phyloP scores from a whole-genome alignment of 2,113 vertebrate species.

The Boleophthalmus pectinirostris region DNA sequence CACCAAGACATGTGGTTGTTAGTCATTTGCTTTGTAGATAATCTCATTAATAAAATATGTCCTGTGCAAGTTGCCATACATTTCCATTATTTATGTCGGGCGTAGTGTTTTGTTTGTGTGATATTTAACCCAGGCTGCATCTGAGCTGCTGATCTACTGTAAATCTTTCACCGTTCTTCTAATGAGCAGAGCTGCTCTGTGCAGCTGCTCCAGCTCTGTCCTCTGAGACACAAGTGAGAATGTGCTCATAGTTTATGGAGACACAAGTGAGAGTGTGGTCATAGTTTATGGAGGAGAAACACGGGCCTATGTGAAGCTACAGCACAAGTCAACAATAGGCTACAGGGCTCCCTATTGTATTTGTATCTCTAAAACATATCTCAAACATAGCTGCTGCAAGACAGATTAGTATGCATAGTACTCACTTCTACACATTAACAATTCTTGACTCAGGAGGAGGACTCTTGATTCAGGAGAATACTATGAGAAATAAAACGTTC shows the following conservation, averaged over 20 bases:
- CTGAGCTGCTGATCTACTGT: slow-evolving; percentile 7
- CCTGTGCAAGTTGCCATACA: not conserved
- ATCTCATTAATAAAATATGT: slow-evolving; percentile 3
- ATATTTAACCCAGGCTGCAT: not conserved
- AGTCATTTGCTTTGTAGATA: not conserved
- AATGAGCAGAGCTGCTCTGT: not conserved
- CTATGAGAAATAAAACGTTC: too few species aligned
- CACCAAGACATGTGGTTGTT: not conserved
- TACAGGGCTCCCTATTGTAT: not conserved
- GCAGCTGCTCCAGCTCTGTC: not conserved
- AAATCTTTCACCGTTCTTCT: slow-evolving; percentile 1
- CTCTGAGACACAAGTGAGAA: not conserved
- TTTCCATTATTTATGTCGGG: not conserved
- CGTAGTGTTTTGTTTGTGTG: slow-evolving; percentile 1
- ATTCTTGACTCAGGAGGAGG: too few species aligned
- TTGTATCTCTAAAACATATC: too few species aligned
- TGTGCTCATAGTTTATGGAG: not conserved
- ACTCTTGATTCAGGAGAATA: too few species aligned
- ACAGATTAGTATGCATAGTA: too few species aligned
- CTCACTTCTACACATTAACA: too few species aligned
- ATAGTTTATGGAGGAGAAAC: not conserved
- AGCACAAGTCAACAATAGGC: not conserved
- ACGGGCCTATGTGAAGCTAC: not conserved
- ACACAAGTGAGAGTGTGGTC: not conserved
- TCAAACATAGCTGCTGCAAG: too few species aligned